These are phyloP conservation scores for Endotricha flammealis DNA, from an alignment of 2,888 invertebrate species.

Conservation along the genomic window DNA sequence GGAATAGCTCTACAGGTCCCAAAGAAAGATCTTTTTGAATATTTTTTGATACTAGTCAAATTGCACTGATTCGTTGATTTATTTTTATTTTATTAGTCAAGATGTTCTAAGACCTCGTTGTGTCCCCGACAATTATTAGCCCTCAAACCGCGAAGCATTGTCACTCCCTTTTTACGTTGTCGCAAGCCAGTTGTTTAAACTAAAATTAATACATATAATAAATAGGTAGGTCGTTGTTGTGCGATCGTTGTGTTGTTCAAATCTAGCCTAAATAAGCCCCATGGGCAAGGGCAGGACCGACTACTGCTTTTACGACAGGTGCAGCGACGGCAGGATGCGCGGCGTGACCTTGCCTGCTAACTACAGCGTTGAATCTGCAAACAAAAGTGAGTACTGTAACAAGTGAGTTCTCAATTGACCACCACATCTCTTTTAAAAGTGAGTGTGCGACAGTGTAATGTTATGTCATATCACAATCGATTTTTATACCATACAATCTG, in stretches of 20 bases:
- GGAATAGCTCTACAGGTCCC: too few species aligned
- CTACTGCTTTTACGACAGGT: conserved; percentile 45
- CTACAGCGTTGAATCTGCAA: conserved; percentile 78
- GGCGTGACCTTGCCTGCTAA: conserved; percentile 76
- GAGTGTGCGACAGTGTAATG: too few species aligned
- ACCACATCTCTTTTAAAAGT: too few species aligned
- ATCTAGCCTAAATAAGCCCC: conserved; percentile 55
- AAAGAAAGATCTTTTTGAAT: too few species aligned
- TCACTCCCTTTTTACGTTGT: conserved; percentile 44
- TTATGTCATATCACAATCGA: too few species aligned
- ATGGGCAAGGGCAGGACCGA: conserved; percentile 55
- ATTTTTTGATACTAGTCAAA: too few species aligned
- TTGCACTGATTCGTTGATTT: too few species aligned
- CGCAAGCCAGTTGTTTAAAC: conserved; percentile 57
- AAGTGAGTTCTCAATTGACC: too few species aligned
- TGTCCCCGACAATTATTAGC: not conserved
- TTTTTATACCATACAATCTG: too few species aligned
- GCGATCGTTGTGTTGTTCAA: conserved; percentile 18
- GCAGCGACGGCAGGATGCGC: conserved; percentile 64
- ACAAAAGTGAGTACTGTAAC: not conserved
- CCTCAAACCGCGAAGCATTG: conserved; percentile 37
- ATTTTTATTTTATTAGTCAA: too few species aligned
- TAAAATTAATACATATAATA: conserved; percentile 48
- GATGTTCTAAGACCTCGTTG: too few species aligned
- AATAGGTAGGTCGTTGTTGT: conserved; percentile 49